These are phyloP conservation scores for Laupala kohalensis DNA, from an alignment of 1,140 invertebrate species.

Conservation along the genomic window DNA sequence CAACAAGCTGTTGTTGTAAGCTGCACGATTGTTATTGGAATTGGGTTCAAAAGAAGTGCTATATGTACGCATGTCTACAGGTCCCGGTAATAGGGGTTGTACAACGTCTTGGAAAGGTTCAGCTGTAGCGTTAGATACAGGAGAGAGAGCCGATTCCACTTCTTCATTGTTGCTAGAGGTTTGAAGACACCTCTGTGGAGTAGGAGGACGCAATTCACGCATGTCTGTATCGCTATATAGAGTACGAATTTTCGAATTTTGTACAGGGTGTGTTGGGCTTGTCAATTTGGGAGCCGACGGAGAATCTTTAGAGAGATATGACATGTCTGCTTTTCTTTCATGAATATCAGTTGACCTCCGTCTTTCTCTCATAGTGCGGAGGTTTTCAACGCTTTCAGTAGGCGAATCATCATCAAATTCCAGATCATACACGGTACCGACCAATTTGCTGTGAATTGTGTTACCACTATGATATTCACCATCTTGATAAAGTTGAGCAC, in stretches of 20 bases:
- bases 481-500: slow-evolving; percentile 24
- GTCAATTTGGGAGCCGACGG: slow-evolving; percentile 39
- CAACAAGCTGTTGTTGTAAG: slow-evolving; percentile 46
- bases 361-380: slow-evolving; percentile 65
- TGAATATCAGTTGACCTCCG: slow-evolving; percentile 61
- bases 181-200: slow-evolving; percentile 12
- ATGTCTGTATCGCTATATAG: slow-evolving; percentile 13
- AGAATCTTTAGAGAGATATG: slow-evolving; percentile 34
- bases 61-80: slow-evolving; percentile 78
- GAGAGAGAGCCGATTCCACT: slow-evolving; percentile 7
- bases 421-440: slow-evolving; percentile 75
- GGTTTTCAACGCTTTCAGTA: slow-evolving; percentile 54
- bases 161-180: not conserved
- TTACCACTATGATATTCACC: slow-evolving; percentile 30
- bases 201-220: slow-evolving; percentile 19
- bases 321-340: slow-evolving; percentile 43
- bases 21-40: slow-evolving; percentile 29
- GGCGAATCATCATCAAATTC: slow-evolving; percentile 72
- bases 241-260: slow-evolving; percentile 23
- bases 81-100: slow-evolving; percentile 60
- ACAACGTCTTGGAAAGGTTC: slow-evolving; percentile 40
- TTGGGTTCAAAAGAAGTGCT: slow-evolving; percentile 32
- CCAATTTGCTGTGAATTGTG: slow-evolving; percentile 58
- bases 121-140: not conserved
- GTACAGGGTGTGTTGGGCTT: slow-evolving; percentile 30